Evolutionary conservation across 2,888 invertebrate genomes (phyloP).

Genomic region (Drosophila parthenogenetica): DNA sequence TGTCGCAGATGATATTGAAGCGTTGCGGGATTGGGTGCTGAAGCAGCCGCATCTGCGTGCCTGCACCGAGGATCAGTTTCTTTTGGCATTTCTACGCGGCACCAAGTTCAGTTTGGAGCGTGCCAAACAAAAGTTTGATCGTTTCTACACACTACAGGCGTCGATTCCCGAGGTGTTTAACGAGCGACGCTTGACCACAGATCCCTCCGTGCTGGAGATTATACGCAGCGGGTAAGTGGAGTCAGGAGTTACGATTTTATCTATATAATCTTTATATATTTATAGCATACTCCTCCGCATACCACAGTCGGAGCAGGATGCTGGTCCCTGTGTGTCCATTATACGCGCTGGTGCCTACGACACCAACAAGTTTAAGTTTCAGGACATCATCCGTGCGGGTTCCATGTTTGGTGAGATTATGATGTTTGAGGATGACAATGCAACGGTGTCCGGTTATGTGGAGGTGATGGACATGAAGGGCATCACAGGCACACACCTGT

Average conservation of each 20-base stretch:
- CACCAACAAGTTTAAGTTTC: slow-evolving; percentile 85
- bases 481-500: slow-evolving; percentile 86
- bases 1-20: slow-evolving; percentile 80
- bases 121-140: slow-evolving; percentile 87
- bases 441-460: slow-evolving; percentile 86
- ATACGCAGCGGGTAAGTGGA: slow-evolving; percentile 78
- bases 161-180: slow-evolving; percentile 88
- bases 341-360: slow-evolving; percentile 86
- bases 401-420: slow-evolving; percentile 88
- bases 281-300: slow-evolving; percentile 74
- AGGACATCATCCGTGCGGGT: slow-evolving; percentile 87
- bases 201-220: slow-evolving; percentile 78
- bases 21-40: slow-evolving; percentile 86
- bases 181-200: slow-evolving; percentile 76
- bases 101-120: slow-evolving; percentile 87
- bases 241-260: background rate
- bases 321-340: slow-evolving; percentile 86
- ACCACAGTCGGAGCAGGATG: slow-evolving; percentile 82
- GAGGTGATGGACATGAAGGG: slow-evolving; percentile 87
- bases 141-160: slow-evolving; percentile 87
- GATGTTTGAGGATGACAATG: slow-evolving; percentile 88
- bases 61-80: slow-evolving; percentile 85
- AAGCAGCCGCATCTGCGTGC: slow-evolving; percentile 86
- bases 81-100: slow-evolving; percentile 86
- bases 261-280: background rate